Conservation (phyloP, 1,140 invertebrate genomes). For the Zaprionus davidi region DNA sequence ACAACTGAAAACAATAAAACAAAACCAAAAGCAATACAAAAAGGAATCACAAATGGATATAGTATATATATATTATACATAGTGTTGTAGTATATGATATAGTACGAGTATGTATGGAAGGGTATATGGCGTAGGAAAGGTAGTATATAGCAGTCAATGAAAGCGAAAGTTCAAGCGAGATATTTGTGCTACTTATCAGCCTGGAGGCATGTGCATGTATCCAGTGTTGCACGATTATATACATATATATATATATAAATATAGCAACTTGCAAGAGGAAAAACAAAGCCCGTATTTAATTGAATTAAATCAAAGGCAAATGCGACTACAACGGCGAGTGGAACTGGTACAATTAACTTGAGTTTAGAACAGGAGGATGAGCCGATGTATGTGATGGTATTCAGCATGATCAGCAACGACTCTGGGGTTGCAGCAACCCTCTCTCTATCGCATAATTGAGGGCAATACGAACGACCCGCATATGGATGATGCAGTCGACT, state of each 20-base stretch:
- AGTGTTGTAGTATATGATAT: slow-evolving; percentile 42
- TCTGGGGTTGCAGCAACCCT: slow-evolving; percentile 25
- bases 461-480: slow-evolving; percentile 13
- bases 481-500: slow-evolving; percentile 8
- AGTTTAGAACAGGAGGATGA: neutral
- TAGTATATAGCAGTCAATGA: slow-evolving; percentile 44
- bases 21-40: slow-evolving; percentile 23
- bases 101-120: neutral
- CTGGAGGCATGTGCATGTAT: no score
- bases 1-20: slow-evolving; percentile 50
- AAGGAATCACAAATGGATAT: slow-evolving; percentile 31
- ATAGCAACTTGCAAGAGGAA: neutral
- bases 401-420: neutral
- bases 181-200: slow-evolving; percentile 13
- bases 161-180: slow-evolving; percentile 70
- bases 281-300: slow-evolving; percentile 62
- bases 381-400: neutral
- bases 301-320: slow-evolving; percentile 76
- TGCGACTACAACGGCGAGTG: neutral
- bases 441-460: slow-evolving; percentile 25
- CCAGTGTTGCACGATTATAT: neutral
- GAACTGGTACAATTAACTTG: slow-evolving; percentile 28
- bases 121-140: neutral
- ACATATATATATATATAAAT: slow-evolving; percentile 1
- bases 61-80: slow-evolving; percentile 44